Evolutionary conservation across 1,140 invertebrate genomes (phyloP).

Genomic region (Zaprionus ornatus): DNA sequence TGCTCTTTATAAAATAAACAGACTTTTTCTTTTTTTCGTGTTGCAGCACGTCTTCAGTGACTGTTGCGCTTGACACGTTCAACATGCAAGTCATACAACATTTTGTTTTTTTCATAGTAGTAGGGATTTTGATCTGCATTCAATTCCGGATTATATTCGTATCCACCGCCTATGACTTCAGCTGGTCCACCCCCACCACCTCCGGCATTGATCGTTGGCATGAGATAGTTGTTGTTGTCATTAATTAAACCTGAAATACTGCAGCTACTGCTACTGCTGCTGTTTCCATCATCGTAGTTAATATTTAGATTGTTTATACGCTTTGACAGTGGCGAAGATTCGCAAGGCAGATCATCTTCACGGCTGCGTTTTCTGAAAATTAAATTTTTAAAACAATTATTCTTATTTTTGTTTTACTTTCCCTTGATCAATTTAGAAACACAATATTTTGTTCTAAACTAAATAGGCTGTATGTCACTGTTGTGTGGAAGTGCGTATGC

Average conservation of each 20-base stretch:
- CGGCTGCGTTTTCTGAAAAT: conserved; percentile 75
- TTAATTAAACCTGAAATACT: conserved; percentile 55
- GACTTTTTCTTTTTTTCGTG: not conserved
- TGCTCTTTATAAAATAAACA: conserved; percentile 6
- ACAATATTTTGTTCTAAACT: not conserved
- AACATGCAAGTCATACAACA: conserved; percentile 77
- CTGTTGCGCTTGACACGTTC: conserved; percentile 69
- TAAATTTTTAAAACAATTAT: not conserved
- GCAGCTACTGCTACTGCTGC: conserved; percentile 68
- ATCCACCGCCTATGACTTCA: conserved; percentile 16
- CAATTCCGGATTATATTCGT: conserved; percentile 76
- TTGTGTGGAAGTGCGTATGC: conserved; percentile 9
- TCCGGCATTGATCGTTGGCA: conserved; percentile 26
- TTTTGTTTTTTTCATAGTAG: conserved; percentile 81
- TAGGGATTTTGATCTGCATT: conserved; percentile 74
- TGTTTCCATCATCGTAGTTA: conserved; percentile 73
- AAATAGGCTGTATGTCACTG: conserved; percentile 40
- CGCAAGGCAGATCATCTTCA: conserved; percentile 75
- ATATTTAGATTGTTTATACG: conserved; percentile 81
- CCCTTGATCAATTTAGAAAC: not conserved
- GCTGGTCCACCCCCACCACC: conserved; percentile 19
- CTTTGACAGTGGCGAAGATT: conserved; percentile 77
- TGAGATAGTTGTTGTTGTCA: conserved; percentile 57
- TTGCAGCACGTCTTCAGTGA: conserved; percentile 42
- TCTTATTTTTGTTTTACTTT: not conserved